These are phyloP conservation scores for Beroe ovata DNA, from an alignment of 37 sponge, comb jelly and placozoan genomes.

Conservation along the genomic window DNA sequence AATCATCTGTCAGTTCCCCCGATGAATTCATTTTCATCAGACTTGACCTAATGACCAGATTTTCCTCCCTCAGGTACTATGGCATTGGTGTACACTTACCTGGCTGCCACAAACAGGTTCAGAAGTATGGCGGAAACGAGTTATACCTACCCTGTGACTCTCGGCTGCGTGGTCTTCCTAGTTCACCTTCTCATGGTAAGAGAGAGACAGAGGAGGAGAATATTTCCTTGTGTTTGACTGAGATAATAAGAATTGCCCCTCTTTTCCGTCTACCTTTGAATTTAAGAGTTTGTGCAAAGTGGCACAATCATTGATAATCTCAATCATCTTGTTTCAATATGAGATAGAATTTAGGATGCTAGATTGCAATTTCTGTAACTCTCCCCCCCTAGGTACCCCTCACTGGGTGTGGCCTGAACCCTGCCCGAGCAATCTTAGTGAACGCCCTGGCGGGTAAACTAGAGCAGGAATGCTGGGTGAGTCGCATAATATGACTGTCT, in stretches of 20 bases:
- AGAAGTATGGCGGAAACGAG: not conserved
- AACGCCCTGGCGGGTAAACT: not conserved
- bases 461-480: not conserved
- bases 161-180: constrained; percentile 24
- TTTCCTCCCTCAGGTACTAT: not conserved
- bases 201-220: not conserved
- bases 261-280: too few species aligned
- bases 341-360: too few species aligned
- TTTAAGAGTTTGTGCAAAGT: too few species aligned
- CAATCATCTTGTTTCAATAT: too few species aligned
- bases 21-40: too few species aligned
- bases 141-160: not conserved
- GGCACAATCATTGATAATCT: too few species aligned
- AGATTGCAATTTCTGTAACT: too few species aligned
- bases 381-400: constrained; percentile 14
- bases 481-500: not conserved
- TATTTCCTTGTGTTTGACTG: not conserved
- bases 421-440: not conserved
- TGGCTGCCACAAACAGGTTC: constrained; percentile 27
- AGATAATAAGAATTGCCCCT: too few species aligned
- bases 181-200: constrained; percentile 27
- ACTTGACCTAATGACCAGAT: too few species aligned
- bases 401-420: constrained; percentile 9
- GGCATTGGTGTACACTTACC: not conserved
- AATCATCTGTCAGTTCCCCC: too few species aligned